phyloP scores from a whole-genome alignment of 2,888 invertebrate genomes.

The Abrostola triplasia region DNA sequence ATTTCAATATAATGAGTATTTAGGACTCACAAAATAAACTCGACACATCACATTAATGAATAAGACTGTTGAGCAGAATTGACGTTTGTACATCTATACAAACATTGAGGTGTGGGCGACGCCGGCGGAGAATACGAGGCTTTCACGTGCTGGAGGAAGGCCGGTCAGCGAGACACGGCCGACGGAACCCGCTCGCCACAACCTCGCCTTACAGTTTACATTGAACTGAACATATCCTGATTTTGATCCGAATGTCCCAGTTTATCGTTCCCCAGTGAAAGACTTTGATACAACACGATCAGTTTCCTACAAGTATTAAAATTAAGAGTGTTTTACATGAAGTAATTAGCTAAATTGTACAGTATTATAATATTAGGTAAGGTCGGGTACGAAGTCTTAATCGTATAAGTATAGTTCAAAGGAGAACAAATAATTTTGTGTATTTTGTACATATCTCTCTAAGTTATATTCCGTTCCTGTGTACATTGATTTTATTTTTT shows the following conservation, averaged over 20 bases:
- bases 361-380: slow-evolving; percentile 86
- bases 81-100: slow-evolving; percentile 78
- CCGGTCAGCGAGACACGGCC: slow-evolving; percentile 10
- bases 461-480: slow-evolving; percentile 87
- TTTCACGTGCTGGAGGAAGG: slow-evolving; percentile 18
- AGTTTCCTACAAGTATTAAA: slow-evolving; percentile 82
- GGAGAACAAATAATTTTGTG: slow-evolving; percentile 73
- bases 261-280: slow-evolving; percentile 67
- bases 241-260: slow-evolving; percentile 66
- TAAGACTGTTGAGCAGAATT: slow-evolving; percentile 86
- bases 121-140: slow-evolving; percentile 38
- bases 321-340: slow-evolving; percentile 82
- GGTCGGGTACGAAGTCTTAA: slow-evolving; percentile 78
- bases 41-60: slow-evolving; percentile 66
- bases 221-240: slow-evolving; percentile 78
- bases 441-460: slow-evolving; percentile 86
- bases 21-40: slow-evolving; percentile 51
- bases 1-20: slow-evolving; percentile 65
- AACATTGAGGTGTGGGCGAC: slow-evolving; percentile 51
- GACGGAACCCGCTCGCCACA: slow-evolving; percentile 18
- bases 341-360: slow-evolving; percentile 87
- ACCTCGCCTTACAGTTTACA: slow-evolving; percentile 64
- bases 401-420: slow-evolving; percentile 82
- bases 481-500: slow-evolving; percentile 74
- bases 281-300: slow-evolving; percentile 81